Conservation (phyloP, 2,113 vertebrate species). For the Clarias batrachus region DNA sequence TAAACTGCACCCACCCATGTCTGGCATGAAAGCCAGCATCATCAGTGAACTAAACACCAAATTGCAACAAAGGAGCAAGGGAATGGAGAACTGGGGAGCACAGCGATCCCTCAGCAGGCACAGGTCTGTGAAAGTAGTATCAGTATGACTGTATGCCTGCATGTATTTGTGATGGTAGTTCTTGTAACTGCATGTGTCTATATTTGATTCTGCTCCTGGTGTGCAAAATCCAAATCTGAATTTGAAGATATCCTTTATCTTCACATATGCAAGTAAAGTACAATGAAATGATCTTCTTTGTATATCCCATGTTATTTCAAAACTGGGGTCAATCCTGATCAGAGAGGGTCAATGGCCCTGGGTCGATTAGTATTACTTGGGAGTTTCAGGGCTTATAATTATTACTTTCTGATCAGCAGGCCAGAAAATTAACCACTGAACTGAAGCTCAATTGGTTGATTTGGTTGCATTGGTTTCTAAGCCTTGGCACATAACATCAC, state of each 20-base stretch:
- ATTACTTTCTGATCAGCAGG: neutral
- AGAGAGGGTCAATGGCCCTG: neutral
- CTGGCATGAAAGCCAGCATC: constrained; percentile 87
- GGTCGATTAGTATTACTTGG: neutral
- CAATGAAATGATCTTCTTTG: neutral
- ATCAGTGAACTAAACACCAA: constrained; percentile 90
- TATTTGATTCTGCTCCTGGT: neutral
- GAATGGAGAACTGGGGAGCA: constrained; percentile 73
- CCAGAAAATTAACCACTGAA: neutral
- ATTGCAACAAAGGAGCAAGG: constrained; percentile 81
- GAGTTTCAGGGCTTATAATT: neutral
- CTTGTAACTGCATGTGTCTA: constrained; percentile 30
- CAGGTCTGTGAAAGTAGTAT: constrained; percentile 66
- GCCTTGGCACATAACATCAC: neutral
- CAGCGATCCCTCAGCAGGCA: constrained; percentile 75
- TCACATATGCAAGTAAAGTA: constrained; percentile 2
- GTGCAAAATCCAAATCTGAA: neutral
- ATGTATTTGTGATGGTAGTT: constrained; percentile 21
- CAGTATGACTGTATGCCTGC: constrained; percentile 28
- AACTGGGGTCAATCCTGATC: neutral
- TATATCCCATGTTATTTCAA: neutral
- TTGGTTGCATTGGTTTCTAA: neutral
- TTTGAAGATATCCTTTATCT: neutral
- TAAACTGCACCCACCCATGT: constrained; percentile 75
- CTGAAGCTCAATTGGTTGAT: neutral